Percentiles rank a stretch among this genome's conserved stretches.
These are phyloP conservation scores for Trichopria drosophilae DNA, from an alignment of 2,888 invertebrate genomes.

Conservation along the genomic window DNA sequence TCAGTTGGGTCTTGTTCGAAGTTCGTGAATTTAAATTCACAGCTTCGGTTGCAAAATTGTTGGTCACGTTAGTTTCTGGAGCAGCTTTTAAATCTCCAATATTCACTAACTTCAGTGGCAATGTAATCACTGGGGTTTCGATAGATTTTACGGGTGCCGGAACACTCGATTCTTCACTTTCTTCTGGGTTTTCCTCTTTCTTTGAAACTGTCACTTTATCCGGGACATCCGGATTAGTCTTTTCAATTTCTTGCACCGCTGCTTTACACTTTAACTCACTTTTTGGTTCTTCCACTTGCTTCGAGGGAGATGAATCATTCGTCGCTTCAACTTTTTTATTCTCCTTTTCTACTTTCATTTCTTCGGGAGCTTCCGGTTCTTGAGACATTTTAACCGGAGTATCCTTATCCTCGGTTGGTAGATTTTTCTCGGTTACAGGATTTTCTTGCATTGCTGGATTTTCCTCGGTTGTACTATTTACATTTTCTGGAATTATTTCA, in stretches of 20 bases:
- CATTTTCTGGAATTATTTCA: conserved; percentile 32
- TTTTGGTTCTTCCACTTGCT: conserved; percentile 7
- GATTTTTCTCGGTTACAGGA: conserved; percentile 26
- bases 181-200: conserved; percentile 1
- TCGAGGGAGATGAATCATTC: background rate
- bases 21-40: background rate
- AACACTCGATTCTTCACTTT: conserved; percentile 15
- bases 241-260: conserved; percentile 14
- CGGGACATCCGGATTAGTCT: conserved; percentile 22
- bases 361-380: too few relatives aligned
- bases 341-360: conserved; percentile 10
- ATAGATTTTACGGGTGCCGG: conserved; percentile 44
- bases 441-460: conserved; percentile 10
- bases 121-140: conserved; percentile 54
- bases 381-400: conserved; percentile 14
- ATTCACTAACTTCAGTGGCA: conserved; percentile 49
- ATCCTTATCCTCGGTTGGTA: conserved; percentile 33
- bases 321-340: conserved; percentile 8
- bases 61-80: conserved; percentile 38
- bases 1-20: conserved; percentile 4
- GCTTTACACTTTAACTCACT: background rate
- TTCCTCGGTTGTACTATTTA: conserved; percentile 18
- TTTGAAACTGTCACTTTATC: too few relatives aligned
- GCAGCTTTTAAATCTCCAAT: conserved; percentile 43
- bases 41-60: conserved; percentile 23